Evolutionary conservation across 2,113 vertebrate species (phyloP).

Genomic region (Periophthalmus modestus): DNA sequence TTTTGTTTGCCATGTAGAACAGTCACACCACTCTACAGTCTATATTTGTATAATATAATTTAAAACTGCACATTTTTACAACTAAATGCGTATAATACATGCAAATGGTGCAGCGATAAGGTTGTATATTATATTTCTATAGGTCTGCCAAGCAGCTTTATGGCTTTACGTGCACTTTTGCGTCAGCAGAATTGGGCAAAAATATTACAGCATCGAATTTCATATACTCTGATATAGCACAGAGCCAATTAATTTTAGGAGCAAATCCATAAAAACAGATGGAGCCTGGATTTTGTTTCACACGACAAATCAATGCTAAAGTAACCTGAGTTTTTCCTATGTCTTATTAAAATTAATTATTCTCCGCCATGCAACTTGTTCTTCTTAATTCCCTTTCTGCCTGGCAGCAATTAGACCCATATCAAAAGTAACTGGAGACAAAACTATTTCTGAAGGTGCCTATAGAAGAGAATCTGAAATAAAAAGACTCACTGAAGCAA

Average conservation of each 20-base stretch:
- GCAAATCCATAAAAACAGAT: conserved; percentile 5
- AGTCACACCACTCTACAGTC: not conserved
- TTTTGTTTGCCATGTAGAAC: no score
- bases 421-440: not conserved
- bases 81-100: not conserved
- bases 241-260: conserved; percentile 9
- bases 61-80: conserved; percentile 1
- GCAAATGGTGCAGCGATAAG: not conserved
- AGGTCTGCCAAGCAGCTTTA: not conserved
- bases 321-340: conserved; percentile 4
- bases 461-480: not conserved
- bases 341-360: conserved; percentile 9
- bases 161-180: not conserved
- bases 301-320: conserved; percentile 9
- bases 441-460: not conserved
- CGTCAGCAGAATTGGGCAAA: conserved; percentile 1
- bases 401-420: conserved; percentile 5
- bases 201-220: not conserved
- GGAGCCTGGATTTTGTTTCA: conserved; percentile 2
- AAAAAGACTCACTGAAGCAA: not conserved
- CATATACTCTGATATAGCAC: conserved; percentile 1
- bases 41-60: no score
- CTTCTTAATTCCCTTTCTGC: conserved; percentile 3
- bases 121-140: not conserved
- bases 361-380: not conserved